Percentiles rank a stretch among this genome's conserved stretches.
phyloP scores from a whole-genome alignment of 2,113 vertebrate species.

The Lates calcarifer region DNA sequence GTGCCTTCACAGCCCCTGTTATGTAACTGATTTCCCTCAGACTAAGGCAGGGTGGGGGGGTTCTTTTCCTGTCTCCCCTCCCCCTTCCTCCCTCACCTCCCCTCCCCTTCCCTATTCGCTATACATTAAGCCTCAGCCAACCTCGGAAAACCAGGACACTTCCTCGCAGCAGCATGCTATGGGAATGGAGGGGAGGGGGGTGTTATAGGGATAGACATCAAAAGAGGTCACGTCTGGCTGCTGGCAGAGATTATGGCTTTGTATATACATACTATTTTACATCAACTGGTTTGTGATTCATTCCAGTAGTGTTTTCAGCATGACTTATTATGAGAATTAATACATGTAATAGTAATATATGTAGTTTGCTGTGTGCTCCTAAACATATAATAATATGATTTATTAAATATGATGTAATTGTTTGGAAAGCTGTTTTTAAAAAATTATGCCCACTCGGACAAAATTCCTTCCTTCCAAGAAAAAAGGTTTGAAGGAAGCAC shows the following conservation, averaged over 20 bases:
- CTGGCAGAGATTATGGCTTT: slow-evolving; percentile 60
- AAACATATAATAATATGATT: not conserved
- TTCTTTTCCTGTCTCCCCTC: slow-evolving; percentile 39
- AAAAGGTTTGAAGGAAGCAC: not conserved
- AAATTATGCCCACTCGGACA: not conserved
- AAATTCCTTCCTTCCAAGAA: not conserved
- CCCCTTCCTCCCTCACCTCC: not conserved
- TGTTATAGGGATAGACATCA: slow-evolving; percentile 54
- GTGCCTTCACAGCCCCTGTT: slow-evolving; percentile 54
- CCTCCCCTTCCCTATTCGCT: not conserved
- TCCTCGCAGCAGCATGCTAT: slow-evolving; percentile 45
- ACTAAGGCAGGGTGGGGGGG: slow-evolving; percentile 9
- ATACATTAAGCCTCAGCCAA: slow-evolving; percentile 59
- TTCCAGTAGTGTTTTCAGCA: not conserved
- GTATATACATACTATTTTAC: not conserved
- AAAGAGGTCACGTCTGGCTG: slow-evolving; percentile 73
- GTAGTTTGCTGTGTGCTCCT: not conserved
- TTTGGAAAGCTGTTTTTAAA: not conserved
- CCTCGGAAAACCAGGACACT: slow-evolving; percentile 58
- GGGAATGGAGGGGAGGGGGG: slow-evolving; percentile 14
- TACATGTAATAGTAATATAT: not conserved
- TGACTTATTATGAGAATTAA: not conserved
- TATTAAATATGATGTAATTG: not conserved
- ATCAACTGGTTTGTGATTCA: slow-evolving; percentile 8
- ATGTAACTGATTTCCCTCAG: slow-evolving; percentile 65